Conservation (phyloP, 2,113 vertebrate genomes). For the Crotophaga sulcirostris region DNA sequence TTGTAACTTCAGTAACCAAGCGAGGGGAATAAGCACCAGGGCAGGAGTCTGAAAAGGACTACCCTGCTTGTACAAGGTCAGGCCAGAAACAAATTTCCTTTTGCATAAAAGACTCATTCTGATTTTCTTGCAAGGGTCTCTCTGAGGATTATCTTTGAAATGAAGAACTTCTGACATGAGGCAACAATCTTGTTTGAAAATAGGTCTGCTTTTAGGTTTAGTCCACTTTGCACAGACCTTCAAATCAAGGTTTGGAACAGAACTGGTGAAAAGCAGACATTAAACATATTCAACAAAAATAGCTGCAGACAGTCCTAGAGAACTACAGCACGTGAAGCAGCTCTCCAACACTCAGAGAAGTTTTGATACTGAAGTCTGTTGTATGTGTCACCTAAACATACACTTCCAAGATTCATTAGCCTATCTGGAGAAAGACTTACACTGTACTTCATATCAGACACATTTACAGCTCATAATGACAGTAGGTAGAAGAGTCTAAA, state of each 20-base stretch:
- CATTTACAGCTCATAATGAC: neutral
- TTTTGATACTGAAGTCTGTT: neutral
- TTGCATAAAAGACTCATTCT: fast-evolving
- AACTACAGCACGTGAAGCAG: neutral
- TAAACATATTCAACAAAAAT: neutral
- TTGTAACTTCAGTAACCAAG: neutral
- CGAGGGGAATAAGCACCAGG: neutral
- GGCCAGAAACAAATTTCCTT: neutral
- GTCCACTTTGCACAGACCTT: neutral
- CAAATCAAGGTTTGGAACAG: neutral
- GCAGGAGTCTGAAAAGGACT: neutral
- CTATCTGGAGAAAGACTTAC: neutral
- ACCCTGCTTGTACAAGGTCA: neutral
- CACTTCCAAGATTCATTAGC: neutral
- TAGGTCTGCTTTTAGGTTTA: neutral
- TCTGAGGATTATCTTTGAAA: neutral
- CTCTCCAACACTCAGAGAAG: neutral
- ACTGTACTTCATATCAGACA: neutral
- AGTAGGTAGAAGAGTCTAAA: neutral
- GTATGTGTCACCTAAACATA: neutral
- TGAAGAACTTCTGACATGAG: neutral
- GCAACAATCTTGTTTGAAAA: neutral
- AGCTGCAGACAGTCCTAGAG: neutral
- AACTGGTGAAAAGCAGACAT: neutral
- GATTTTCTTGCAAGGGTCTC: neutral